Evolutionary conservation across 1,140 invertebrate genomes (phyloP).

Genomic region (Chironomus striatipennis): DNA sequence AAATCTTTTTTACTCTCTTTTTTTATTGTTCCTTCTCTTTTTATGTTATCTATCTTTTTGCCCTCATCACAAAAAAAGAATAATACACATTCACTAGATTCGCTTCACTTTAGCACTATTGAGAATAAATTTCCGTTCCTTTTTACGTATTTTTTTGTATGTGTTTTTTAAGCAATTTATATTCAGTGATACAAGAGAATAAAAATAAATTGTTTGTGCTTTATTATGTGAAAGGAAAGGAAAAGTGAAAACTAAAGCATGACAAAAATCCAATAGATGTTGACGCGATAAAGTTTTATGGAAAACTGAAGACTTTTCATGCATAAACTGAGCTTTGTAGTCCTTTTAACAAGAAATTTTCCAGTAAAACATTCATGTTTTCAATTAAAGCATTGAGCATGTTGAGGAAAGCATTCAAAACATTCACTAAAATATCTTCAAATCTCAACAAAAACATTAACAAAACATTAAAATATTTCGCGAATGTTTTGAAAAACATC

Average conservation of each 20-base stretch:
- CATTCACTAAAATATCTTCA: too few relatives aligned
- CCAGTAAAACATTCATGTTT: neutral
- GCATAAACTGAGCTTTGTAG: neutral
- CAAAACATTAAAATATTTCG: too few relatives aligned
- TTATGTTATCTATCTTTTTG: neutral
- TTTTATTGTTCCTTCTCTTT: neutral
- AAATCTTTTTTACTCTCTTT: slow-evolving; percentile 1
- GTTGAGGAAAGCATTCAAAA: too few relatives aligned
- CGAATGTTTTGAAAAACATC: too few relatives aligned
- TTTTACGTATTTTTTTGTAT: too few relatives aligned
- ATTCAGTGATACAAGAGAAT: neutral
- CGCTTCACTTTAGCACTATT: too few relatives aligned
- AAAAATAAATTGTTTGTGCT: slow-evolving; percentile 7
- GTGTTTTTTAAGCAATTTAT: too few relatives aligned
- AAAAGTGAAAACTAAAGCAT: neutral
- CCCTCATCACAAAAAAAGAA: too few relatives aligned
- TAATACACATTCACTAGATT: too few relatives aligned
- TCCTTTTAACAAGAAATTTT: neutral
- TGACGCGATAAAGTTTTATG: neutral
- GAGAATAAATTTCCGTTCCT: too few relatives aligned
- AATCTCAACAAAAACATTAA: too few relatives aligned
- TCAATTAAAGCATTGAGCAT: neutral
- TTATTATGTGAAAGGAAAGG: neutral
- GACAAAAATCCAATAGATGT: neutral
- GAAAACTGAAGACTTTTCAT: neutral